Conservation (phyloP, 2,888 invertebrate species). For the Oligia fasciuncula region DNA sequence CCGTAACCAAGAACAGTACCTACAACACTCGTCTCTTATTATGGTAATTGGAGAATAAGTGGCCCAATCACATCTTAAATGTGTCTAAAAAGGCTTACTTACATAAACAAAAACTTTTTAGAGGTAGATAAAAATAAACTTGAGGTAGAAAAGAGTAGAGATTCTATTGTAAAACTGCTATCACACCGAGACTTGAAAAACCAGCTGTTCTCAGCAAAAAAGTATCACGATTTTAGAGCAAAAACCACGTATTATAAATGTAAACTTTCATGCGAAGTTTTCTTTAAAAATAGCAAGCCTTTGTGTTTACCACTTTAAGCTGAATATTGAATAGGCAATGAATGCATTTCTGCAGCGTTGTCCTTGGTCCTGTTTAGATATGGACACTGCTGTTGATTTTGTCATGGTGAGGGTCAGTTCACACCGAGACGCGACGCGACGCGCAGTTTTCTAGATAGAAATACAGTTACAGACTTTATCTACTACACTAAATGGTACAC, state of each 20-base stretch:
- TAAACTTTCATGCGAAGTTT: constrained; percentile 21
- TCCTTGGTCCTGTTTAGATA: neutral
- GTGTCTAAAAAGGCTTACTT: too few relatives aligned
- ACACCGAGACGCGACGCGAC: too few relatives aligned
- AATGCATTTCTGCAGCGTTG: constrained; percentile 26
- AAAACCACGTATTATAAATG: constrained; percentile 19
- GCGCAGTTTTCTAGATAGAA: too few relatives aligned
- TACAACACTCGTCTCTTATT: neutral
- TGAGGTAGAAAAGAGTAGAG: neutral
- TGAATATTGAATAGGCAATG: constrained; percentile 33
- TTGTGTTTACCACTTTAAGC: constrained; percentile 15
- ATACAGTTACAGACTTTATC: too few relatives aligned
- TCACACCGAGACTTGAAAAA: neutral
- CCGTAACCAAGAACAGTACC: neutral
- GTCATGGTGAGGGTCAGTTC: too few relatives aligned
- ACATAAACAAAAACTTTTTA: neutral
- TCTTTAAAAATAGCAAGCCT: constrained; percentile 31
- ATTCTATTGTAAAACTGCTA: neutral
- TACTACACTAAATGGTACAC: too few relatives aligned
- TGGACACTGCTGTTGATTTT: neutral
- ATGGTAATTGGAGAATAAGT: neutral
- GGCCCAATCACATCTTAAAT: neutral
- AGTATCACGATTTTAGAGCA: neutral
- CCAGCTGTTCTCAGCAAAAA: constrained; percentile 7
- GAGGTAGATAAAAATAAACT: neutral